These are phyloP conservation scores for Disparrhopalites patrizii DNA, from an alignment of 2,888 invertebrate species.

Conservation along the genomic window DNA sequence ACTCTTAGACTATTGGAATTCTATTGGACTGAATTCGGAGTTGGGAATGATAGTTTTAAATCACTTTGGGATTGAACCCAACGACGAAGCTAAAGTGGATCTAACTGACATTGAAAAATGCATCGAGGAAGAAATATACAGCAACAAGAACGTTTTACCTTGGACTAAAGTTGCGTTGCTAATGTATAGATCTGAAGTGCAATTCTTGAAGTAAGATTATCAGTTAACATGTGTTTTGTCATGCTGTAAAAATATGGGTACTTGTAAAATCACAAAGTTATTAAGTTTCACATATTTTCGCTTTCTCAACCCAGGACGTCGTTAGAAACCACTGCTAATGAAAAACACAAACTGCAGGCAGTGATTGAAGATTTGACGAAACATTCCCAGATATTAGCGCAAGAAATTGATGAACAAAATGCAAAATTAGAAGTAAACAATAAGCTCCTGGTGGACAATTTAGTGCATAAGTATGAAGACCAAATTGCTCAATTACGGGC, in stretches of 20 bases:
- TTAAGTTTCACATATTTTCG: constrained; percentile 35
- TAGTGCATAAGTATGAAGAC: constrained; percentile 74
- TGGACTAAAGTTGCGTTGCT: constrained; percentile 63
- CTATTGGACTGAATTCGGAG: constrained; percentile 19
- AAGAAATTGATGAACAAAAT: constrained; percentile 88
- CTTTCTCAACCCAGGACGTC: constrained; percentile 51
- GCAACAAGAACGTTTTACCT: constrained; percentile 52
- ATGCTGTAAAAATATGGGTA: constrained; percentile 12
- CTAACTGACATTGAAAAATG: constrained; percentile 34
- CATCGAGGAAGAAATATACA: constrained; percentile 45
- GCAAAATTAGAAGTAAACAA: constrained; percentile 72
- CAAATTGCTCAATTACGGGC: constrained; percentile 55
- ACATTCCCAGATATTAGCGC: constrained; percentile 73
- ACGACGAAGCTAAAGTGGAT: constrained; percentile 14
- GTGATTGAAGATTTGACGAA: constrained; percentile 79
- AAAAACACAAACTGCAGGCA: constrained; percentile 72
- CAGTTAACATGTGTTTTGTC: constrained; percentile 4
- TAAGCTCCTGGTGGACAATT: constrained; percentile 59
- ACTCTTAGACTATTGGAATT: constrained; percentile 20
- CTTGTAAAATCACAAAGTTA: background rate
- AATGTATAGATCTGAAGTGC: constrained; percentile 65
- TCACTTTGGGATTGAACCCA: constrained; percentile 25
- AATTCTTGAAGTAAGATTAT: constrained; percentile 56
- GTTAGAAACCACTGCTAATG: constrained; percentile 66
- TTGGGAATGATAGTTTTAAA: constrained; percentile 9